Evolutionary conservation across 2,113 vertebrate species (phyloP).

Genomic region (Diadophis punctatus): DNA sequence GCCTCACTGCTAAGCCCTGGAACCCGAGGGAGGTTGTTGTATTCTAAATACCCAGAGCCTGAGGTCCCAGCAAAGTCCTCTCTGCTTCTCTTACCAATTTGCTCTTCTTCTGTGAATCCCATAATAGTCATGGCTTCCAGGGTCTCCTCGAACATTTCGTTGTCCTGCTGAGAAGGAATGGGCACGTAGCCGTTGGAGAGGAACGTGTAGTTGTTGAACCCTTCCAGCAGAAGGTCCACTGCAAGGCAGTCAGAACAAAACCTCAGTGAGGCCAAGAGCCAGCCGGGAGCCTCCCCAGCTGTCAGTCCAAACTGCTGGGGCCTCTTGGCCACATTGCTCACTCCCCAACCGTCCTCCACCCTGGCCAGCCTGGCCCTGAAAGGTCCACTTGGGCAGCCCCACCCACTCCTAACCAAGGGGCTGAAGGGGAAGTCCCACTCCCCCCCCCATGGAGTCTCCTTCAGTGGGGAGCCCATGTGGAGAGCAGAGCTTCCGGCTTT

Average conservation of each 20-base stretch:
- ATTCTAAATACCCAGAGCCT: background rate
- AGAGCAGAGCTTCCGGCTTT: background rate
- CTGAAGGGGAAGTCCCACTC: background rate
- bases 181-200: constrained; percentile 83
- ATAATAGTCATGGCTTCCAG: constrained; percentile 94
- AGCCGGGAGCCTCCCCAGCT: background rate
- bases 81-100: constrained; percentile 66
- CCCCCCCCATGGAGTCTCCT: background rate
- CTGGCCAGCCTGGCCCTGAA: background rate
- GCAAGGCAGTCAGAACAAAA: background rate
- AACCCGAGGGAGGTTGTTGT: background rate
- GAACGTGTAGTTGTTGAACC: constrained; percentile 84
- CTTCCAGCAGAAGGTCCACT: constrained; percentile 90
- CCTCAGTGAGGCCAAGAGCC: background rate
- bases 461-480: background rate
- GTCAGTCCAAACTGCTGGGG: background rate
- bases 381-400: background rate
- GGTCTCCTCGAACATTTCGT: constrained; percentile 88
- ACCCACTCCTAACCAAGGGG: background rate
- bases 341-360: background rate
- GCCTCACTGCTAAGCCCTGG: background rate
- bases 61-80: background rate
- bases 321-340: background rate
- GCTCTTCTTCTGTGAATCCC: constrained; percentile 90
- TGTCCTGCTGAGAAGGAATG: constrained; percentile 85